Conservation (phyloP, 1,140 invertebrate genomes). For the Habropoda laboriosa region DNA sequence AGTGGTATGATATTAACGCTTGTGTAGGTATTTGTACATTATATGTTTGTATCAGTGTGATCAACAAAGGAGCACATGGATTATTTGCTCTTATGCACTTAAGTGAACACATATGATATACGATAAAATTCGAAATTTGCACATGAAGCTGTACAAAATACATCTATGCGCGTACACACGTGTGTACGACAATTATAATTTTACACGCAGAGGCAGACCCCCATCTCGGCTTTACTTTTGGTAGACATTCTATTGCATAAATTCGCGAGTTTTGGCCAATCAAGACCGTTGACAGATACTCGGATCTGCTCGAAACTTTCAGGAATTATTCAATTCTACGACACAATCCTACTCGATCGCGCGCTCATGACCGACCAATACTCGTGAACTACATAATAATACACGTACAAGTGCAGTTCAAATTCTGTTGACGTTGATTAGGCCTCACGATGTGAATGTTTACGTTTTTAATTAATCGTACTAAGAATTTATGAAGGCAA, state of each 20-base stretch:
- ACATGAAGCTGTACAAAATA: constrained; percentile 8
- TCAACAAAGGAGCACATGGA: not conserved
- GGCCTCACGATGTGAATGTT: constrained; percentile 16
- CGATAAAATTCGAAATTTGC: constrained; percentile 12
- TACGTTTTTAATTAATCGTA: constrained; percentile 14
- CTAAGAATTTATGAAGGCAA: not conserved
- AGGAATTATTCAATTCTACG: too few species aligned
- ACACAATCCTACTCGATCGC: too few species aligned
- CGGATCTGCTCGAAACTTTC: too few species aligned
- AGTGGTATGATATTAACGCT: constrained; percentile 44
- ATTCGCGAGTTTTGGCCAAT: too few species aligned
- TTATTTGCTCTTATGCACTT: not conserved
- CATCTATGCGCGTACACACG: not conserved
- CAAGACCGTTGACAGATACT: too few species aligned
- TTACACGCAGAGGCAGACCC: not conserved
- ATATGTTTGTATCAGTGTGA: constrained; percentile 8
- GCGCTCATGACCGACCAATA: too few species aligned
- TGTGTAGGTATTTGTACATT: constrained; percentile 55
- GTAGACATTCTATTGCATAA: too few species aligned
- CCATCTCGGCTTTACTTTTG: not conserved
- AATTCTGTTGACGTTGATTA: constrained; percentile 1
- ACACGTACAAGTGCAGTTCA: constrained; percentile 7
- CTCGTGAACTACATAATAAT: too few species aligned
- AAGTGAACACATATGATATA: constrained; percentile 18
- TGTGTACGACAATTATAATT: not conserved